Evolutionary conservation across 2,888 invertebrate species (phyloP), one percentile per base, ranked within the genome.

Genomic region (Acronicta alni): DNA sequence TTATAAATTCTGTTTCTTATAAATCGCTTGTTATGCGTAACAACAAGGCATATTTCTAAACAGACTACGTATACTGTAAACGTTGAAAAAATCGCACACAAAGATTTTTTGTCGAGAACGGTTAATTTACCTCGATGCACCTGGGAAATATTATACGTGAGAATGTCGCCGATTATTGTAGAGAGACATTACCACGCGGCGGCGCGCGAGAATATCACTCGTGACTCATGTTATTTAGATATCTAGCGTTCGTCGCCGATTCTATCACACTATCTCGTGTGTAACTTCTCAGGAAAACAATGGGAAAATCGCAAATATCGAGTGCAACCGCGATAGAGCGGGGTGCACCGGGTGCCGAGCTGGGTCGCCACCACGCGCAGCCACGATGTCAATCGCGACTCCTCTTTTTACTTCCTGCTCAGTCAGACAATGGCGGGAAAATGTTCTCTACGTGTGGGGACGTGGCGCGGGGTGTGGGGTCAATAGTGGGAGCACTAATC

Each of bases 351-450:
- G 58, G 79, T 73, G 70, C 60, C 72, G 59, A 51, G 58, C 44
- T 63, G 71, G 59, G 70, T 65, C 57, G 57, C 64, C 71, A 69
- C 75, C 71, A 71, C 75, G 77, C 79, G 78, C 77, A 81, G 85
- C 82, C 79, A 84, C 84, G 85, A 87, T 90, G 92, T 91, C 91
- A 92, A 91, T 91, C 88, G 89, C 83, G 74, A 81, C 82, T 88
- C 80, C 79, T 87, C 86, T 90, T 90, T 91, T 92, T 89, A 83
- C 85, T 89, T 89, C 85, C 86, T 82, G 84, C 82, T 84, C 84
- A 86, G 88, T 84, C 86, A 90, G 87, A 91, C 92, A 92, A 91
- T 90, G 87, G 87, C 88, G 88, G 88, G 89, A 89, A 92, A 92
- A 91, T 91, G 89, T 91, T 91, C 89, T 88, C 82, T 88, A 89